Conservation (phyloP, 1,140 invertebrate species). For the Drosophila subobscura region DNA sequence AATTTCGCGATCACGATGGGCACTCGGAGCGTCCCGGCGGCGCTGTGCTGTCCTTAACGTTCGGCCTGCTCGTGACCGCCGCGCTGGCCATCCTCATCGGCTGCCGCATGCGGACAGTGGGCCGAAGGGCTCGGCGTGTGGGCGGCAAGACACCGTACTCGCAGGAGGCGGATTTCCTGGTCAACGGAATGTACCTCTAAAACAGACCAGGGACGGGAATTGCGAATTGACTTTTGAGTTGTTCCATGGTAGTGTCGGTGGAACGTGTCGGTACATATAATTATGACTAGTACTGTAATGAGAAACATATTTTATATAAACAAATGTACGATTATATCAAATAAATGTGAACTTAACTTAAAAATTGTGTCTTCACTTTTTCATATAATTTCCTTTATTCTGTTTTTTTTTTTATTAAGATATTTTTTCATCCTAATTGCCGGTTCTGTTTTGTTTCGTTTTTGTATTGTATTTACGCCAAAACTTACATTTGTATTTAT, state of each 20-base stretch:
- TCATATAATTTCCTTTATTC: constrained; percentile 61
- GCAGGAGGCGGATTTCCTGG: constrained; percentile 97
- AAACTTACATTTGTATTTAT: constrained; percentile 27
- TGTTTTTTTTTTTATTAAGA: constrained; percentile 54
- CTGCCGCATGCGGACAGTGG: constrained; percentile 91
- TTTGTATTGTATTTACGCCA: constrained; percentile 48
- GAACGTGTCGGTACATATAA: constrained; percentile 22
- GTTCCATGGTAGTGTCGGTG: constrained; percentile 12
- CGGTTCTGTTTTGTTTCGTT: constrained; percentile 19
- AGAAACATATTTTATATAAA: constrained; percentile 79
- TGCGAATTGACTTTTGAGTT: constrained; percentile 31
- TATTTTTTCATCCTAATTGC: constrained; percentile 34
- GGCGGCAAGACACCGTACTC: constrained; percentile 92
- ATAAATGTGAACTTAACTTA: constrained; percentile 53
- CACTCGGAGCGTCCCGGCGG: constrained; percentile 89
- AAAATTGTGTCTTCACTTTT: neutral
- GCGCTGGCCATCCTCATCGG: constrained; percentile 91
- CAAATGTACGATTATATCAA: constrained; percentile 53
- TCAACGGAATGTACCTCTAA: constrained; percentile 99
- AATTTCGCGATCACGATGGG: constrained; percentile 85
- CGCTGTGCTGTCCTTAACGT: constrained; percentile 92
- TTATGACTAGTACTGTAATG: constrained; percentile 56
- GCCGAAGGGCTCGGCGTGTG: constrained; percentile 88
- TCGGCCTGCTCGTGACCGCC: constrained; percentile 86
- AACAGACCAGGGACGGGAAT: neutral